Percentiles rank a stretch among this genome's conserved stretches.
These are phyloP conservation scores for Epistrophella euchroma DNA, from an alignment of 2,888 invertebrate genomes.

Conservation along the genomic window DNA sequence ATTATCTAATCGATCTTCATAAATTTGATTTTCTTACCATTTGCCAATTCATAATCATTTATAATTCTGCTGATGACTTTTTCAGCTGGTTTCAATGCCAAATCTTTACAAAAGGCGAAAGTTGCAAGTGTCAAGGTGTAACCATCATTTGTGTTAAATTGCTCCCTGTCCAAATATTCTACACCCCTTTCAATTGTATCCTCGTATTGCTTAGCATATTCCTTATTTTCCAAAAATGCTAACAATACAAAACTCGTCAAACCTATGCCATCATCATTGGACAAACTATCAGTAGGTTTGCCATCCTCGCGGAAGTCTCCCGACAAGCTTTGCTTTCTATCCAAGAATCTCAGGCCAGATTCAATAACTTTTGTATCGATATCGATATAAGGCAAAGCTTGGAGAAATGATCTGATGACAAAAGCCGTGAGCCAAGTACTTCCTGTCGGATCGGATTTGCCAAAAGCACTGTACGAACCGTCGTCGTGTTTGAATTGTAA, in stretches of 20 bases:
- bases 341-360: conserved; percentile 89
- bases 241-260: conserved; percentile 91
- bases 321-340: conserved; percentile 87
- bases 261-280: conserved; percentile 87
- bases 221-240: conserved; percentile 88
- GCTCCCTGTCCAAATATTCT: conserved; percentile 89
- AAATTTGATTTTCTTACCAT: neutral
- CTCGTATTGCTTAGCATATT: conserved; percentile 84
- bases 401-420: conserved; percentile 89
- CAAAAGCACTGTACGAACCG: conserved; percentile 94
- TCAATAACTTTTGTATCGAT: conserved; percentile 88
- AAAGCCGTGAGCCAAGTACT: conserved; percentile 94
- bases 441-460: conserved; percentile 84
- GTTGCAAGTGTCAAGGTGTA: conserved; percentile 91
- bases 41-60: conserved; percentile 83
- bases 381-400: conserved; percentile 88
- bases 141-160: conserved; percentile 87
- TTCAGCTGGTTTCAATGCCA: conserved; percentile 87
- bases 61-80: conserved; percentile 86
- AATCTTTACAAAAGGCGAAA: conserved; percentile 90
- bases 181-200: conserved; percentile 90
- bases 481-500: conserved; percentile 93
- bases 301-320: conserved; percentile 94
- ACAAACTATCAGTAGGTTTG: conserved; percentile 86
- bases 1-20: no score